Evolutionary conservation across 2,888 invertebrate species (phyloP).

Genomic region (Athrips mouffetella): DNA sequence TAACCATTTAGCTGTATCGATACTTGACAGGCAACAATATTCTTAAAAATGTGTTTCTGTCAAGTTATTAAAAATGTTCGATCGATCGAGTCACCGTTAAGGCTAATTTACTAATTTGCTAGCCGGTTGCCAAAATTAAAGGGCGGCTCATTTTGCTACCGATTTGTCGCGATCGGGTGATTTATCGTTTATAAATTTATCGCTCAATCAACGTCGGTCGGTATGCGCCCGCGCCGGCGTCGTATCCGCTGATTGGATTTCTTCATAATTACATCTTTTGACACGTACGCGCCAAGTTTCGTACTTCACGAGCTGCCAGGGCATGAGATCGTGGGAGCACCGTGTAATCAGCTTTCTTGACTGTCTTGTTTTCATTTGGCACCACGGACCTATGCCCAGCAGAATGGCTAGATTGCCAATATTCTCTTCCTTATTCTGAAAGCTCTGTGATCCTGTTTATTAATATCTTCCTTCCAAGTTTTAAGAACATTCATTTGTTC

Average conservation of each 20-base stretch:
- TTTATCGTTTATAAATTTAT: slow-evolving; percentile 74
- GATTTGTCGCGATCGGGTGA: slow-evolving; percentile 69
- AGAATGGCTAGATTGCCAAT: slow-evolving; percentile 22
- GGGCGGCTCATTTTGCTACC: slow-evolving; percentile 53
- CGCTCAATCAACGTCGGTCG: slow-evolving; percentile 67
- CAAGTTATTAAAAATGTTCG: not conserved
- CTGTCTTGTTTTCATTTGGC: slow-evolving; percentile 66
- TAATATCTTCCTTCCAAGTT: not conserved
- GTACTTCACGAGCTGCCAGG: slow-evolving; percentile 66
- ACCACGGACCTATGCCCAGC: slow-evolving; percentile 44
- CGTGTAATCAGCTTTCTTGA: slow-evolving; percentile 75
- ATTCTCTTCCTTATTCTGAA: not conserved
- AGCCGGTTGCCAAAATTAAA: slow-evolving; percentile 38
- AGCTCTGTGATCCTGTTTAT: not conserved
- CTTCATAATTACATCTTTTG: slow-evolving; percentile 78
- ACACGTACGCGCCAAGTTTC: slow-evolving; percentile 76
- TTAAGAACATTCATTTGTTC: too few relatives aligned
- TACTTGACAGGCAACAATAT: not conserved
- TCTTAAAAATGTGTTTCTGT: not conserved
- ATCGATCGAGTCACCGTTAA: not conserved
- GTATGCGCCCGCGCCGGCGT: slow-evolving; percentile 52
- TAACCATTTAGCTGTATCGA: not conserved
- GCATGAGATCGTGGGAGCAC: slow-evolving; percentile 75
- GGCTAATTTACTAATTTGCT: slow-evolving; percentile 8
- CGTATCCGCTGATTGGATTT: slow-evolving; percentile 72